Evolutionary conservation across 2,797 vertebrate species (phyloP).

Genomic region (Myiothlypis coronata): DNA sequence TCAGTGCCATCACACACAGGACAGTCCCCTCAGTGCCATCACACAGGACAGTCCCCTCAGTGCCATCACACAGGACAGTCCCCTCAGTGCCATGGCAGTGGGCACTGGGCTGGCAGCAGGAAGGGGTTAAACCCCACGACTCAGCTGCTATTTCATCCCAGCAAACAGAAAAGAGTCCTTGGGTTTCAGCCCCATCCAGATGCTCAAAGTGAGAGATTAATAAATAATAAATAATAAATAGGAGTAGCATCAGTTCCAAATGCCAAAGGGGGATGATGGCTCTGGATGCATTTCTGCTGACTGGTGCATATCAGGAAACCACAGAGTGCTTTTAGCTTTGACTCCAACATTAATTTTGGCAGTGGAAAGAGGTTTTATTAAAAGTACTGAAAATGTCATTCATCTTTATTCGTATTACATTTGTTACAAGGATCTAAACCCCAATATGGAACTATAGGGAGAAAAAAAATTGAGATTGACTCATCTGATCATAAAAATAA

Average conservation of each 20-base stretch:
- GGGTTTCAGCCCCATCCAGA: neutral
- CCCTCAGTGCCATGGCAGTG: neutral
- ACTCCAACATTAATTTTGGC: neutral
- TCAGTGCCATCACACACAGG: neutral
- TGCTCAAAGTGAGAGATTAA: neutral
- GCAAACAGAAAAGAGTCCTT: neutral
- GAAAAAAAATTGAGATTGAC: neutral
- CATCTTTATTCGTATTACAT: neutral
- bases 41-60: neutral
- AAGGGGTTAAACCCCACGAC: neutral
- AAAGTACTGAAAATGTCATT: constrained; percentile 7
- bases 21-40: too few relatives aligned
- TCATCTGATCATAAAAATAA: neutral
- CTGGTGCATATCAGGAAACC: neutral
- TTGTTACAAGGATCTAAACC: neutral
- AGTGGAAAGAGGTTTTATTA: neutral
- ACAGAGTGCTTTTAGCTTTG: neutral
- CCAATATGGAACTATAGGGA: neutral
- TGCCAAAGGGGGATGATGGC: neutral
- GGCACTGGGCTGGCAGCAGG: neutral
- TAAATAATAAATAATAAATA: constrained; percentile 22
- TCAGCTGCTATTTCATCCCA: neutral
- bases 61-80: neutral
- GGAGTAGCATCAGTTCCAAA: neutral
- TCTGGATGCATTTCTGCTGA: constrained; percentile 3